Evolutionary conservation across 2,888 invertebrate genomes (phyloP), one percentile per base, ranked within the genome.

Genomic region (Smittia aterrima): DNA sequence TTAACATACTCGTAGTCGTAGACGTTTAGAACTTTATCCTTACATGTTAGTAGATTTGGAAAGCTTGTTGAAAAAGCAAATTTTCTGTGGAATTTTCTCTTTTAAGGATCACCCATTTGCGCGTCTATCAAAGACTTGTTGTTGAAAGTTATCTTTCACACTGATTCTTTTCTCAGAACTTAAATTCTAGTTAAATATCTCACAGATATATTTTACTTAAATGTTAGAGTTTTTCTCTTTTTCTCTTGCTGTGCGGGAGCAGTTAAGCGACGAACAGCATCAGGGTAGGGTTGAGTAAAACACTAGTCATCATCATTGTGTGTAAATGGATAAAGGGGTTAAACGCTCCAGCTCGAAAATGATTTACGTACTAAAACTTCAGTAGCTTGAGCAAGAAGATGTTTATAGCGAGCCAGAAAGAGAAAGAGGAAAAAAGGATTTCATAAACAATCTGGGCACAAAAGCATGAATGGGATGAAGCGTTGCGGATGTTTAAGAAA

Each of bases 231-330:
- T 16, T 16, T 47, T 47, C 11, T 13, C n/a, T 47, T n/a, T n/a
- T n/a, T n/a, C n/a, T n/a, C n/a, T n/a, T n/a, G n/a, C 58, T 4
- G n/a, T 58, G 58, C 2, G 20, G 58, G 58, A 22, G 6, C 58
- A 20, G 58, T 58, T 58, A 58, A 22, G 22, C 58, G 22, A 22
- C n/a, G 58, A 58, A n/a, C 22, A 47, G 7, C 47, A 47, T 47
- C 16, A 13, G 7, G 11, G 3, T 47, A n/a, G n/a, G 47, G 47
- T 6, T 58, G 58, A 58, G 20, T 47, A 22, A 58, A 7, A 20
- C 58, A 70, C 70, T 54, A 70, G 70, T 70, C 70, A 70, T 70
- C 64, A 64, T 64, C 54, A 47, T 47, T 41, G 25, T 47, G 70
- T 70, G 27, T 54, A 40, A 67, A 67, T 67, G 54, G 53, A 32